Base-by-base conservation (phyloP, 2,113 vertebrate genomes). In the Ammodramus savannarum region DNA sequence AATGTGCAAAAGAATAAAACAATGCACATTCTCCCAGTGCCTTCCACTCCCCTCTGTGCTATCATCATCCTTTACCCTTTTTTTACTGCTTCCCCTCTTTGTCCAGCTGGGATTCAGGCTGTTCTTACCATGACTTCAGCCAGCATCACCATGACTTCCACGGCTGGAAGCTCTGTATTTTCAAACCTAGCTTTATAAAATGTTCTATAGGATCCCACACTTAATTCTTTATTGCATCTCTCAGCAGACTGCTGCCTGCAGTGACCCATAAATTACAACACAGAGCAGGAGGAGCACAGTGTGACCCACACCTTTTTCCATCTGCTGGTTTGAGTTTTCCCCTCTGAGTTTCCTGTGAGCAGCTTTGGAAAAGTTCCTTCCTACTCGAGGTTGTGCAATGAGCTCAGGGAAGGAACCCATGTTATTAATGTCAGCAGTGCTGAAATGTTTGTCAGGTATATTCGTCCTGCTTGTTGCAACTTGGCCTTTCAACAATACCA, bases 371-470 rank as follows among this genome's bases (percentile, higher is more conserved):
- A 46, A 46, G 20, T 43, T 91, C 52, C 32, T 63, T 89, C 52
- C 32, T 58, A 0, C 9, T 14, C 0, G 0, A 3, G 7, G 21
- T 11, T 85, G 67, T 59, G 43, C 62, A 75, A 6, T 9, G 32
- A 72, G 10, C 14, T 52, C 46, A 31, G 36, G 52, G 43, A 82
- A 85, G n/a, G 44, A 87, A 31, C 26, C 5, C 0, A 0, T 19
- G 38, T 20, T 54, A 6, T 43, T 85, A 26, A 49, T 41, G 46
- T 25, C 67, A 85, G 26, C 2, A 9, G 1, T 43, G 49, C n/a
- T 80, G 54, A 85, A 75, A 80, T 65, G 1, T 34, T 83, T 69
- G 27, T 69, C 32, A 61, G 22, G 31, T 49, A 5, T 7, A 2
- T 54, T 73, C 4, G 13, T 38, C 58, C 54, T 73, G 26, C 75